phyloP scores from a whole-genome alignment of 2,113 vertebrate genomes.

The Orcinus orca region DNA sequence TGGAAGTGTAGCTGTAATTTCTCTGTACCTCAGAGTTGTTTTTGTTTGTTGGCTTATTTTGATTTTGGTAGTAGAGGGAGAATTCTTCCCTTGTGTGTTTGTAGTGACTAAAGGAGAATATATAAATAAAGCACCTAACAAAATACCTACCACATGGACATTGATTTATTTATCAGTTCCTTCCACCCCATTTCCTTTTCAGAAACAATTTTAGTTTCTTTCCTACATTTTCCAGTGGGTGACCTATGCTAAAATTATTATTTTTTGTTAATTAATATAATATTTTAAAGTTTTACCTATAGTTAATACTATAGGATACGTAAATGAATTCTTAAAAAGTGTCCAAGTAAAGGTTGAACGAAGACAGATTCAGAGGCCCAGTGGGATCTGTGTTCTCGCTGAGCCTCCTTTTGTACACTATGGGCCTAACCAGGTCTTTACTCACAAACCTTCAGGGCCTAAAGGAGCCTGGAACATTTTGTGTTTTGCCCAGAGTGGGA shows the following conservation, averaged over 20 bases:
- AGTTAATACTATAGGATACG: not conserved
- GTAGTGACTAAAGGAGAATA: not conserved
- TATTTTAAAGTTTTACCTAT: not conserved
- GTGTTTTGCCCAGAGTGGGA: not conserved
- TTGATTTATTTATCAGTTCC: not conserved
- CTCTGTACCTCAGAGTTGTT: not conserved
- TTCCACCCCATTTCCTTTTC: not conserved
- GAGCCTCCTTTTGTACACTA: not conserved
- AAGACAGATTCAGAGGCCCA: not conserved
- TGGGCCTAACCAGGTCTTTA: not conserved
- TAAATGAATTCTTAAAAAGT: not conserved
- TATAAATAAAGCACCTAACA: not conserved
- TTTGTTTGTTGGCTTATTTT: not conserved
- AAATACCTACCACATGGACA: not conserved
- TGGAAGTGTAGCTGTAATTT: constrained; percentile 4
- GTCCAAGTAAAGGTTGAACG: not conserved
- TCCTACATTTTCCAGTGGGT: not conserved
- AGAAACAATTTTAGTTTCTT: constrained; percentile 8
- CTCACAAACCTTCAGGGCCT: not conserved
- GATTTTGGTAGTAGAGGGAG: not conserved
- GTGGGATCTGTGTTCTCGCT: not conserved
- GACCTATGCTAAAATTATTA: not conserved
- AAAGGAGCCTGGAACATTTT: not conserved
- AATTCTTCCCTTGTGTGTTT: not conserved
- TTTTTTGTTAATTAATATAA: not conserved